Conservation (phyloP, 2,888 invertebrate genomes). For the Chloroclysta siterata region DNA sequence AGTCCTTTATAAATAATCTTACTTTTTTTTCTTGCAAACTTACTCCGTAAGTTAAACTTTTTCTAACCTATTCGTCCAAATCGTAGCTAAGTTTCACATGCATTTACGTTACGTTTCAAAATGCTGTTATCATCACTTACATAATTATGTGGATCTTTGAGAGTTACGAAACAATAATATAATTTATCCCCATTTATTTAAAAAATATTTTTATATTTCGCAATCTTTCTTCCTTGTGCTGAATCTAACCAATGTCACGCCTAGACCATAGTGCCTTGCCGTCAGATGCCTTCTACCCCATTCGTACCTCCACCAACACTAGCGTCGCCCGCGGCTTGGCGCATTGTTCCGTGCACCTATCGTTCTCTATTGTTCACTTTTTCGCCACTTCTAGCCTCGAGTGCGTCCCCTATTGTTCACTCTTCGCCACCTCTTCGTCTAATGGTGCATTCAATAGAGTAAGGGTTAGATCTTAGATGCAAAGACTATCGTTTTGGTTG, state of each 20-base stretch:
- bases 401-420: constrained; percentile 38
- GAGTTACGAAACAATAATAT: too few species aligned
- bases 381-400: constrained; percentile 57
- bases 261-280: not conserved
- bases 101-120: too few species aligned
- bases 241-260: not conserved
- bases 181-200: too few species aligned
- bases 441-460: constrained; percentile 29
- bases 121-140: too few species aligned
- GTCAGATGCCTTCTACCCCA: not conserved
- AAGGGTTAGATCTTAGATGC: constrained; percentile 26
- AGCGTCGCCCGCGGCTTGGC: constrained; percentile 49
- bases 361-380: constrained; percentile 58
- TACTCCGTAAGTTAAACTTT: too few species aligned
- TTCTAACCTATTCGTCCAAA: too few species aligned
- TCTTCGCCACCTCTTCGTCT: constrained; percentile 34
- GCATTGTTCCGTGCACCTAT: constrained; percentile 53
- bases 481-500: constrained; percentile 18
- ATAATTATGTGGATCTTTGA: too few species aligned
- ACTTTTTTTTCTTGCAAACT: too few species aligned
- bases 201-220: not conserved
- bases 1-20: too few species aligned
- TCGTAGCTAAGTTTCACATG: too few species aligned
- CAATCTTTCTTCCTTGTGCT: not conserved
- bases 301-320: constrained; percentile 29